Evolutionary conservation across 1,140 invertebrate genomes (phyloP).

Genomic region (Oncopeltus fasciatus): DNA sequence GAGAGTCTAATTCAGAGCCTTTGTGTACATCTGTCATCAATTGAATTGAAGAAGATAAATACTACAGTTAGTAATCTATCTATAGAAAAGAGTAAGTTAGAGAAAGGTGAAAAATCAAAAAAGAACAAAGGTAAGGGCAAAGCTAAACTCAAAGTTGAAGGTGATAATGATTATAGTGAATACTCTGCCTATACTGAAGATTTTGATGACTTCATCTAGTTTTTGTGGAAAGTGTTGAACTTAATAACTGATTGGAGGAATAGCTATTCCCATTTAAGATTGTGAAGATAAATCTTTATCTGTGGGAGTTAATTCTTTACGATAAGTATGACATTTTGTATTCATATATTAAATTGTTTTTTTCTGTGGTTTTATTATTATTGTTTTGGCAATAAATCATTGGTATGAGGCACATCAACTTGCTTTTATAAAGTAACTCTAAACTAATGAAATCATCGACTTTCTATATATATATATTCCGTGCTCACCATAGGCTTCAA

Average conservation of each 20-base stretch:
- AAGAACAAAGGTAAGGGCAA: slow-evolving; percentile 53
- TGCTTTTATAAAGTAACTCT: neutral
- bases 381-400: neutral
- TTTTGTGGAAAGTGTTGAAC: neutral
- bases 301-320: no score
- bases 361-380: neutral
- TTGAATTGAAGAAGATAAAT: slow-evolving; percentile 67
- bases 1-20: slow-evolving; percentile 66
- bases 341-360: neutral
- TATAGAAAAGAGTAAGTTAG: slow-evolving; percentile 64
- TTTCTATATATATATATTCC: no score
- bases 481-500: no score
- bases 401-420: neutral
- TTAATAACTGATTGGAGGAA: neutral
- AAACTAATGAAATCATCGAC: no score
- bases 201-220: slow-evolving; percentile 10
- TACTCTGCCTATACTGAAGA: slow-evolving; percentile 15
- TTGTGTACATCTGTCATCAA: slow-evolving; percentile 51
- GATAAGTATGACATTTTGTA: neutral
- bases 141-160: slow-evolving; percentile 59
- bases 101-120: slow-evolving; percentile 38
- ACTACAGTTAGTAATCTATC: slow-evolving; percentile 59
- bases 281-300: no score
- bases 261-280: no score
- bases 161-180: slow-evolving; percentile 38